Base-by-base conservation (phyloP, 2,888 invertebrate species). In the Leucozona laternaria region DNA sequence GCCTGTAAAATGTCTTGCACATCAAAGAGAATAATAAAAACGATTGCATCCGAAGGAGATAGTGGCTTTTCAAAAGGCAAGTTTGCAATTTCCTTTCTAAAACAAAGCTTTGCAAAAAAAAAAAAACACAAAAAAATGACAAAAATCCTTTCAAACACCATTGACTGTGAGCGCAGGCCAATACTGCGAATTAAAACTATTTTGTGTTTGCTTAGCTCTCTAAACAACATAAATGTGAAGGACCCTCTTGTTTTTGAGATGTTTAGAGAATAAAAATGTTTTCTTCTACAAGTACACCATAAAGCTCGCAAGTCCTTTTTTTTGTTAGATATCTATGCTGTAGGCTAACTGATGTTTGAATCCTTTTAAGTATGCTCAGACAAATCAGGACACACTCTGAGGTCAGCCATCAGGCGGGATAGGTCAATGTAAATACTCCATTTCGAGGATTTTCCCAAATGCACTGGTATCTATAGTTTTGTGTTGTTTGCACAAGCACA, bases 331-430 rank as follows among this genome's bases (percentile, higher is more conserved):
- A 6, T 48, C 22, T 43, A 20, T n/a, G 45, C 58, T 40, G 40
- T 11, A 45, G 28, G 37, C 66, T 62, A 79, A 77, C 50, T 2
- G 13, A 25, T 79, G 70, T 75, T 75, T 43, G 79, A 83, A 76
- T 79, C 57, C 70, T 75, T 84, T 79, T 48, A 66, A 84, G 79
- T 71, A 71, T 73, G 78, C 82, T 77, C 45, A 72, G 55, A 50
- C 64, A 82, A 82, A 81, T 77, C 77, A 72, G 71, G 48, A 60
- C 40, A 66, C 40, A 72, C 57, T 82, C 82, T 82, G 72, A 53
- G 79, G 68, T 75, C 70, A 60, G 62, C 20, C 55, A 64, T 68
- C 34, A 53, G 28, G 53, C 53, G n/a, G 53, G 53, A 53, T 28
- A 37, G 58, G 7, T 15, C 40, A 22, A 37, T 20, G 28, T 43